phyloP scores from a whole-genome alignment of 2,888 invertebrate species.

The Eupithecia insigniata region DNA sequence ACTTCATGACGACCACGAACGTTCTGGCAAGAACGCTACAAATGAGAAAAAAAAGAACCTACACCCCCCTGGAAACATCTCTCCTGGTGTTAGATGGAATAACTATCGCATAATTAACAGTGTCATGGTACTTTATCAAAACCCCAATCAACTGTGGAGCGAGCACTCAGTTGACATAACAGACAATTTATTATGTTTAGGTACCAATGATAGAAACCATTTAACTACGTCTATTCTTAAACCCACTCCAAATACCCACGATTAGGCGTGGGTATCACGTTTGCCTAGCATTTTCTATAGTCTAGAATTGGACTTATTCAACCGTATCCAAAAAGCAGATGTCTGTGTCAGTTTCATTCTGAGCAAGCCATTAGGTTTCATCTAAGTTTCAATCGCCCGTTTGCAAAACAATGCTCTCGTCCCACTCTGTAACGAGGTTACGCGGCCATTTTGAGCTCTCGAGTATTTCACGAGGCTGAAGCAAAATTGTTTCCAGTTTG shows the following conservation, averaged over 20 bases:
- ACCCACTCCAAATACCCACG: neutral
- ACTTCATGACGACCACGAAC: too few relatives aligned
- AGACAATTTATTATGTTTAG: neutral
- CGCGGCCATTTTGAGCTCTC: conserved; percentile 42
- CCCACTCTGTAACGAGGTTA: conserved; percentile 39
- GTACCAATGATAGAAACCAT: neutral
- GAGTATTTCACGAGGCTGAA: conserved; percentile 31
- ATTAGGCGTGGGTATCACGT: neutral
- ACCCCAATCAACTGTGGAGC: neutral
- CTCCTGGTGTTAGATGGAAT: neutral
- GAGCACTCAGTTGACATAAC: neutral
- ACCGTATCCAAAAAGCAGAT: neutral
- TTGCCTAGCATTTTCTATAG: neutral
- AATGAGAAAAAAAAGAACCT: too few relatives aligned
- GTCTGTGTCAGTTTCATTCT: neutral
- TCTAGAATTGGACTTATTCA: neutral
- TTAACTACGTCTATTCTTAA: neutral
- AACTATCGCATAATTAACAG: neutral
- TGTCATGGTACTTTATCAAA: neutral
- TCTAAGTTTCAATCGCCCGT: conserved; percentile 7
- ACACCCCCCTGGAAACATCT: too few relatives aligned
- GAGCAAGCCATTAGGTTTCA: neutral
- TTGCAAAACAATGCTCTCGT: neutral
- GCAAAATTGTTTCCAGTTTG: conserved; percentile 35
- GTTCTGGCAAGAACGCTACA: too few relatives aligned